Evolutionary conservation across 1,140 invertebrate genomes (phyloP), one percentile per base, ranked within the genome.

Genomic region (Hydropsyche tenuis): DNA sequence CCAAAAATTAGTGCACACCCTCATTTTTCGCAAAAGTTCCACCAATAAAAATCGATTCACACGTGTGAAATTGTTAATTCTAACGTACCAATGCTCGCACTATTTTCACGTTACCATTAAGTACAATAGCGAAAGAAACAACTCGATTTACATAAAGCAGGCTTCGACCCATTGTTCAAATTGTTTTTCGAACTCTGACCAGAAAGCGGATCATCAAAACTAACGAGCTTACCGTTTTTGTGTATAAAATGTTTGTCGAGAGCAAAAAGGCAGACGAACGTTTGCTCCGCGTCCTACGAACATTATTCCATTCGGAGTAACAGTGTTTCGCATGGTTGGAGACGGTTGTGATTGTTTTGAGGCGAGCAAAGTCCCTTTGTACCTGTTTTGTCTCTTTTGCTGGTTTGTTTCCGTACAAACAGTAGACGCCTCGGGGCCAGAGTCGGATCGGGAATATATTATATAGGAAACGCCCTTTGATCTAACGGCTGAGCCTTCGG

Each of bases 271-370:
- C 3, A 4, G 30, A 37, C 30, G 9, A 37, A 37, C 9, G 30
- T 37, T 37, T 37, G 30, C 30, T 4, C 30, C 3, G 30, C 3
- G 30, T 37, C 30, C 30, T 37, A 9, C 30, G 30, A 37, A 53
- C 48, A 53, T 53, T 53, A 53, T 53, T 53, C 48, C 48, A 20
- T 18, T 53, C 20, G 48, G n/a, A 53, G 20, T 20, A 9, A 53
- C 48, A 53, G 1, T 16, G 45, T 46, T 46, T 46, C 45, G 45
- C 45, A 46, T 46, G 12, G 45, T 20, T 16, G 16, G 48, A 53
- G 48, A 53, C 48, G 14, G 48, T 53, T 20, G 48, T 53, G 48
- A 53, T 53, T 53, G 48, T 53, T n/a, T 37, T 53, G 48, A 18
- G 48, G 16, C 48, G n/a, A 7, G n/a, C 46, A 48, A n/a, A 48